phyloP scores from a whole-genome alignment of 2,113 vertebrate species.

The Mirounga angustirostris region DNA sequence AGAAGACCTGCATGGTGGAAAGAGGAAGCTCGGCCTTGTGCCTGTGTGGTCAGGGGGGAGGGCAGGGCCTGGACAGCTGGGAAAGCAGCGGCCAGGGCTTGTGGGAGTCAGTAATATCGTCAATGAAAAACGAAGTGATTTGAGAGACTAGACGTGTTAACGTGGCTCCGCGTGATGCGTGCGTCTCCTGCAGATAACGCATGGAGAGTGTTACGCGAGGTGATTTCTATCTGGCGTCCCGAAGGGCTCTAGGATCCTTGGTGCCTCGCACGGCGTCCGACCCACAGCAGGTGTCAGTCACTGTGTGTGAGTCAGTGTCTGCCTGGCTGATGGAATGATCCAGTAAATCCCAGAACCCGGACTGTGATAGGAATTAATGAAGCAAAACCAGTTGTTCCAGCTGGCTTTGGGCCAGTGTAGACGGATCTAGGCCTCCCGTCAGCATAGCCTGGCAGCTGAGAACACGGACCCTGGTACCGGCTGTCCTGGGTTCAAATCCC shows the following conservation, averaged over 20 bases:
- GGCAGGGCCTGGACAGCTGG: not conserved
- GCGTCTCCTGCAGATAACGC: fast-evolving
- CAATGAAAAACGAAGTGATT: fast-evolving
- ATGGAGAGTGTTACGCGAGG: fast-evolving
- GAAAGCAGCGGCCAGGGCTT: not conserved
- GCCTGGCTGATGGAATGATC: not conserved
- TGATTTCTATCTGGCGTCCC: not conserved
- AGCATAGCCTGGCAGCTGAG: not conserved
- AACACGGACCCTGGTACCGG: not conserved
- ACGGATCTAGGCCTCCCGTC: not conserved
- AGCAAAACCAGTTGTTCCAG: not conserved
- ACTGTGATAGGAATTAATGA: not conserved
- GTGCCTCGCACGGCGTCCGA: fast-evolving
- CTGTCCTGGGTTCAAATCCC: not conserved
- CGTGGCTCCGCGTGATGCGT: fast-evolving
- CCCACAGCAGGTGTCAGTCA: not conserved
- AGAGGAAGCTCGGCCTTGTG: constrained; percentile 71
- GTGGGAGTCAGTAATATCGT: not conserved
- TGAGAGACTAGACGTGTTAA: not conserved
- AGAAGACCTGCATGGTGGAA: constrained; percentile 49
- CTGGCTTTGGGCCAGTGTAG: not conserved
- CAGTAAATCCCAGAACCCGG: not conserved
- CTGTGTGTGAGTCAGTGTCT: not conserved
- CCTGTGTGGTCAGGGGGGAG: constrained; percentile 38
- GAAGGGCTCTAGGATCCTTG: no score